Conservation (phyloP, 2,113 vertebrate genomes). For the Megaleporinus macrocephalus region DNA sequence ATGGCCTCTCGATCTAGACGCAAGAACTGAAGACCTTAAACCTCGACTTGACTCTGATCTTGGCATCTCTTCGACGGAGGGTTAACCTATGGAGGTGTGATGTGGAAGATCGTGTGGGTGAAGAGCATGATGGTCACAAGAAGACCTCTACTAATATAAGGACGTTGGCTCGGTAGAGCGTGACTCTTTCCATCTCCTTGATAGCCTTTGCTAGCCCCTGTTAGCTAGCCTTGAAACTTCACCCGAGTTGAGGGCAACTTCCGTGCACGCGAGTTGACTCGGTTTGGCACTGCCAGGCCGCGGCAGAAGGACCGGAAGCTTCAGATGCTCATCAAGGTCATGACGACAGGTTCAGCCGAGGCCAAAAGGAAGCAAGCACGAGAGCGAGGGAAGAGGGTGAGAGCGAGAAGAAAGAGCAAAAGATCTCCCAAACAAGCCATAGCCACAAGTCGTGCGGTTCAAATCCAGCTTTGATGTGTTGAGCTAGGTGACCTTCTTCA, state of each 20-base stretch:
- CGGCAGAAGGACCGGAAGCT: background rate
- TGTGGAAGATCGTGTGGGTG: conserved; percentile 50
- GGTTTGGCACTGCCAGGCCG: background rate
- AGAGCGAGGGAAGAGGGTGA: background rate
- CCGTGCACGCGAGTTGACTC: background rate
- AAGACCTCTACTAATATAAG: background rate
- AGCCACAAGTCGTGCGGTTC: background rate
- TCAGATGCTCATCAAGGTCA: background rate
- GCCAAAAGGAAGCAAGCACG: conserved; percentile 4
- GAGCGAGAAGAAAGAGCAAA: conserved; percentile 8
- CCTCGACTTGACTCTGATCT: too few relatives aligned
- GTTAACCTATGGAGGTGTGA: conserved; percentile 60
- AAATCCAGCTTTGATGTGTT: conserved; percentile 31
- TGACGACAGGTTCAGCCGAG: conserved; percentile 2
- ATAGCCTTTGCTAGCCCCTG: background rate
- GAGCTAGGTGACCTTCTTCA: conserved; percentile 33
- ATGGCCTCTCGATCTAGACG: background rate
- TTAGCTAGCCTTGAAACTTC: background rate
- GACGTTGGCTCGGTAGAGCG: background rate
- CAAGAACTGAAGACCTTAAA: background rate
- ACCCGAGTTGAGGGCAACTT: background rate
- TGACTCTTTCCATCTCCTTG: background rate
- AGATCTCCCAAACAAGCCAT: conserved; percentile 5
- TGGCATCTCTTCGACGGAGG: background rate
- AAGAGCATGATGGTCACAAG: background rate